A percentile compares a stretch with the other conserved stretches of the same genome.
phyloP scores from a whole-genome alignment of 2,888 invertebrate genomes.

The Philereme vetulata region DNA sequence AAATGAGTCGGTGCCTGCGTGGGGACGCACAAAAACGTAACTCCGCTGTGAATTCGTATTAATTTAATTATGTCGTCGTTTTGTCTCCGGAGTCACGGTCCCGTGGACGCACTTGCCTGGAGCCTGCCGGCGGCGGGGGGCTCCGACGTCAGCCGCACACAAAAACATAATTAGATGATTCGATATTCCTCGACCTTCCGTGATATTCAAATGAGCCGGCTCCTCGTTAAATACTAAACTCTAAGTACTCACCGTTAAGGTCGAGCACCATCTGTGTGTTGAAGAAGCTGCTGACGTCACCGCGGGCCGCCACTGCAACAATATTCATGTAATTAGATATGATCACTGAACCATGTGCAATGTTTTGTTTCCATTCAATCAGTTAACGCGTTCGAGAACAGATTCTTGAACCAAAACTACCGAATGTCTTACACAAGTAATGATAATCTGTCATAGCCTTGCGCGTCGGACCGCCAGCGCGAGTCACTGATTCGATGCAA shows the following conservation, averaged over 20 bases:
- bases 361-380: conserved; percentile 8
- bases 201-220: conserved; percentile 49
- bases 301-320: conserved; percentile 79
- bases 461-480: no score
- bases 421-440: no score
- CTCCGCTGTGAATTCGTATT: conserved; percentile 64
- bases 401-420: neutral
- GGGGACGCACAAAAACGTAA: conserved; percentile 55
- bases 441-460: no score
- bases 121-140: conserved; percentile 8
- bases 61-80: conserved; percentile 74
- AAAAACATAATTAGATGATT: conserved; percentile 59
- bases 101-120: conserved; percentile 21
- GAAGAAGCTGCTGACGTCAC: conserved; percentile 78
- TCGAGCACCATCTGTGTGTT: conserved; percentile 81
- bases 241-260: conserved; percentile 72
- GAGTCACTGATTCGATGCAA: no score
- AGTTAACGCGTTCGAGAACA: neutral
- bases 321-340: conserved; percentile 51
- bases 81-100: conserved; percentile 57
- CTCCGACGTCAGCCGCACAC: conserved; percentile 29
- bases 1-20: conserved; percentile 71
- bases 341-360: conserved; percentile 33
- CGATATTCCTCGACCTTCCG: conserved; percentile 42
- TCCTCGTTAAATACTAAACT: conserved; percentile 30